Evolutionary conservation across 2,113 vertebrate genomes (phyloP).

Genomic region (Etheostoma spectabile): DNA sequence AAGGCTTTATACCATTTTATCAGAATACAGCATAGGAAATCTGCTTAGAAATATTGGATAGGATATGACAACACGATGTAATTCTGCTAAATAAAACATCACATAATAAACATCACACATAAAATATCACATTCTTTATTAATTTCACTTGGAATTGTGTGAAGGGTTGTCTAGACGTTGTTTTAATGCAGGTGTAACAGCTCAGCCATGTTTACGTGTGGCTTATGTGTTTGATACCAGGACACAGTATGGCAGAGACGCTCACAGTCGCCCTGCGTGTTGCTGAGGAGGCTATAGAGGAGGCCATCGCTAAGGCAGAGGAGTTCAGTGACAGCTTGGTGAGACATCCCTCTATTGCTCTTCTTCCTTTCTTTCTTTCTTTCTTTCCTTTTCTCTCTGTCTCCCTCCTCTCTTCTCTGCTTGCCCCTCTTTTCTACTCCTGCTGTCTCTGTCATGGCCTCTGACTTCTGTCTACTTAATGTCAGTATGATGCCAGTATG

Average conservation of each 20-base stretch:
- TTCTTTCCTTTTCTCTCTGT: background rate
- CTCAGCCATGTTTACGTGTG: slow-evolving; percentile 9
- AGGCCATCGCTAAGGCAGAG: slow-evolving; percentile 96
- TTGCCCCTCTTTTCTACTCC: background rate
- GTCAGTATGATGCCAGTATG: slow-evolving; percentile 36
- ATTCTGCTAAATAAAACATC: too few species aligned
- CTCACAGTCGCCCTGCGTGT: slow-evolving; percentile 94
- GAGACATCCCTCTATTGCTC: slow-evolving; percentile 48
- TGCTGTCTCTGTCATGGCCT: slow-evolving; percentile 5
- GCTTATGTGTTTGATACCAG: slow-evolving; percentile 67
- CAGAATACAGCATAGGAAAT: too few species aligned
- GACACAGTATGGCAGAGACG: slow-evolving; percentile 96
- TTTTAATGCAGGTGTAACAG: background rate
- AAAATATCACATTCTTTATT: too few species aligned
- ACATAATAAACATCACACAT: too few species aligned
- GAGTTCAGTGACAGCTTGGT: slow-evolving; percentile 95
- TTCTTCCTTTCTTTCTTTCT: background rate
- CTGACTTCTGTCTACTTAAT: slow-evolving; percentile 22
- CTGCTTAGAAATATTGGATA: too few species aligned
- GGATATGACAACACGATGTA: too few species aligned
- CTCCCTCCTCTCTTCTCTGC: background rate
- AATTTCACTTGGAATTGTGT: too few species aligned
- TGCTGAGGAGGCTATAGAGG: slow-evolving; percentile 97
- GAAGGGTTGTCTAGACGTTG: background rate
- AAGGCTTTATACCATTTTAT: too few species aligned